These are phyloP conservation scores for Miltochrista miniata DNA, from an alignment of 2,888 invertebrate species.

Conservation along the genomic window DNA sequence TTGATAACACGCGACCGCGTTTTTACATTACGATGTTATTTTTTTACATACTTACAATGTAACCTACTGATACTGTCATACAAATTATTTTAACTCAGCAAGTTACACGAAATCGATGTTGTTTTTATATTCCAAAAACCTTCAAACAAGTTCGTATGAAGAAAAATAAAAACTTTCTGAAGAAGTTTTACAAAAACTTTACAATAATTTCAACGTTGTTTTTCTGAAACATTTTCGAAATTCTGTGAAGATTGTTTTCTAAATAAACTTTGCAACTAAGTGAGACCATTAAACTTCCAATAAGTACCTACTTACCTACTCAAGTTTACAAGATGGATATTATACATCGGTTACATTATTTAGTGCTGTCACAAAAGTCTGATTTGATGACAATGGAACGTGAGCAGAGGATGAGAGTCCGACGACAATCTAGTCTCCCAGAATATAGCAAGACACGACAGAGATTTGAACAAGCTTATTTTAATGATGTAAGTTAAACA, in stretches of 20 bases:
- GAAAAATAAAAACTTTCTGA: slow-evolving; percentile 7
- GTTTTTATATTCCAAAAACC: no score
- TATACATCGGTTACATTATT: slow-evolving; percentile 77
- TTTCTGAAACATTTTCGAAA: neutral
- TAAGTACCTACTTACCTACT: neutral
- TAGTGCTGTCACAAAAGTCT: slow-evolving; percentile 78
- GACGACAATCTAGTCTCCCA: slow-evolving; percentile 77
- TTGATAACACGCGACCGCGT: slow-evolving; percentile 25
- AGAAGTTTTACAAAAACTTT: slow-evolving; percentile 4
- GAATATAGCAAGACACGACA: slow-evolving; percentile 74
- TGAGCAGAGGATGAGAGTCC: slow-evolving; percentile 74
- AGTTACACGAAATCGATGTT: neutral
- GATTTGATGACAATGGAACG: slow-evolving; percentile 80
- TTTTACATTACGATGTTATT: neutral
- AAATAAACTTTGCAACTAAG: no score
- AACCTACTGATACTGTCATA: neutral
- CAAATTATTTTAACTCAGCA: neutral
- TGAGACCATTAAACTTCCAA: neutral
- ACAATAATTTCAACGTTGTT: slow-evolving; percentile 13
- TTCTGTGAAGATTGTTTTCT: no score
- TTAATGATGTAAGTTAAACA: slow-evolving; percentile 72
- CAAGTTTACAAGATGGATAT: slow-evolving; percentile 64
- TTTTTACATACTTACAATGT: no score
- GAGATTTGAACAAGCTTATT: slow-evolving; percentile 72
- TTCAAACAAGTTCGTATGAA: neutral